Evolutionary conservation across 2,888 invertebrate species (phyloP).

Genomic region (Timema podura): DNA sequence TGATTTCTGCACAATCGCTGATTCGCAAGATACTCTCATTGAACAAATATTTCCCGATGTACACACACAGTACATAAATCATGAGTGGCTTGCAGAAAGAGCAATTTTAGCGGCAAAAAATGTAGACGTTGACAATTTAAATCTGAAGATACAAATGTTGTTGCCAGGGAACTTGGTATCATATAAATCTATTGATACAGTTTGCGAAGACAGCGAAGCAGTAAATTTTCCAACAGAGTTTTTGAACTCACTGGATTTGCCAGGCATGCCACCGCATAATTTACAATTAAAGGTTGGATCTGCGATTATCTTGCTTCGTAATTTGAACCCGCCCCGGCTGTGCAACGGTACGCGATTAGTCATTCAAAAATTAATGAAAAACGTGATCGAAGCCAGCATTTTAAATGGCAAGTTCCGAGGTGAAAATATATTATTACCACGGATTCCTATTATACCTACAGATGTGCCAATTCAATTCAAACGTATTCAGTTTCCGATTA

Average conservation of each 20-base stretch:
- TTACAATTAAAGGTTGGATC: constrained; percentile 7
- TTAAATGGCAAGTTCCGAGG: neutral
- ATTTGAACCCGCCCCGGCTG: neutral
- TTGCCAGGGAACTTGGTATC: constrained; percentile 1
- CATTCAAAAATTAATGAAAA: neutral
- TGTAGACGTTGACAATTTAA: constrained; percentile 16
- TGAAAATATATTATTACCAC: neutral
- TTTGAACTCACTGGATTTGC: constrained; percentile 5
- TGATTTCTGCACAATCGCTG: constrained; percentile 16
- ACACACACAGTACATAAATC: neutral
- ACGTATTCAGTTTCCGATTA: neutral
- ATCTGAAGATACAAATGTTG: constrained; percentile 20
- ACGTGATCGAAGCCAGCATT: constrained; percentile 3
- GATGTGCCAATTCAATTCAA: neutral
- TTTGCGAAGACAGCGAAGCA: neutral
- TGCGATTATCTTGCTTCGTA: constrained; percentile 5
- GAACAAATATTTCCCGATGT: constrained; percentile 20
- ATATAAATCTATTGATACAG: constrained; percentile 1
- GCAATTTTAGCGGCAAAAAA: constrained; percentile 23
- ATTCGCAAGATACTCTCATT: constrained; percentile 22
- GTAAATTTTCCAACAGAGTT: constrained; percentile 4
- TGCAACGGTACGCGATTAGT: constrained; percentile 2
- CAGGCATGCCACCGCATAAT: constrained; percentile 5
- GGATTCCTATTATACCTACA: neutral
- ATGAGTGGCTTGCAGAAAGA: constrained; percentile 16